Evolutionary conservation across 1,140 invertebrate genomes (phyloP), one percentile per base, ranked within the genome.

Genomic region (Myzus persicae): DNA sequence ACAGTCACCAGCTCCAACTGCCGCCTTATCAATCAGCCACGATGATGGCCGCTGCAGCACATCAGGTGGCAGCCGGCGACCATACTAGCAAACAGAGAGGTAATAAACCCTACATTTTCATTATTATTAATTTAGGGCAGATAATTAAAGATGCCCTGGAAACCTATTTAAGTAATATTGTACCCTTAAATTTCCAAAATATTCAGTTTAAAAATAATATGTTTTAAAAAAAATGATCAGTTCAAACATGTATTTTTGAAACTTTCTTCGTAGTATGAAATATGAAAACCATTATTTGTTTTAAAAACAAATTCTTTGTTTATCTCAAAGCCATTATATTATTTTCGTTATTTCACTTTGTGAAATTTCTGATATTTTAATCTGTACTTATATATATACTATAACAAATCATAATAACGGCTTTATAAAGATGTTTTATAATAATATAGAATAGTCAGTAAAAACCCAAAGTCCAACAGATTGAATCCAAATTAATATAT

Each of bases 61-160:
- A 90, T 42, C 89, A 90, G 20, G 88, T 42, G n/a, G 91, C 40
- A 8, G 36, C 88, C n/a, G 81, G 81, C 26, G 91, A 93, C 91
- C 91, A 51, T 6, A 20, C 81, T 4, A 93, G 26, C 81, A 93
- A 93, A 54, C 91, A 93, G 44, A 51, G 91, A 93, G 91, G 91
- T 93, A 40, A 84, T 67, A 59, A 40, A 82, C 40, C 20, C 20
- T 24, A 3, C 5, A n/a, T 76, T n/a, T 1, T 2, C n/a, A 31
- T 31, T 18, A 5, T n/a, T 76, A 18, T n/a, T n/a, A 36, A 76
- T n/a, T 76, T 76, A 18, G n/a, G n/a, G 31, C 31, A 76, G 59
- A 76, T 0, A 76, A n/a, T n/a, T n/a, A n/a, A n/a, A n/a, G 4
- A 76, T 6, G 31, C 4, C 59, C 0, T 20, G 20, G 31, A n/a